Evolutionary conservation across 2,113 vertebrate genomes (phyloP), one percentile per base, ranked within the genome.

Genomic region (Parus major): DNA sequence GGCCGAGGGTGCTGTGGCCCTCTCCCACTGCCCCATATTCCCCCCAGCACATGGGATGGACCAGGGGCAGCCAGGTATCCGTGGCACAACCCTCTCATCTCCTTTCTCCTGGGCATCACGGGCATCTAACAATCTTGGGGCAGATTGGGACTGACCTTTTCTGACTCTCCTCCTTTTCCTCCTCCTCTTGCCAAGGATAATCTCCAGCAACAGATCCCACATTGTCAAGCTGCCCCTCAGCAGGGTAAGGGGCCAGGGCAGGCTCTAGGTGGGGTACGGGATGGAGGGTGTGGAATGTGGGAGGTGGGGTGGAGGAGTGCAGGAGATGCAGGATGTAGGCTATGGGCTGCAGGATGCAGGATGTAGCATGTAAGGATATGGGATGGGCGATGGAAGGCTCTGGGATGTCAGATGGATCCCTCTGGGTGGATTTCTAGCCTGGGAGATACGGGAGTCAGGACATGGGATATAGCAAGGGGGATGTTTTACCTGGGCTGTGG

Each of bases 211-310:
- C 98, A 98, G 99, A 93, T 99, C 99, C 83, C 99, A 99, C 97
- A 99, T 99, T 11, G 99, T 99, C 97, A 99, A 99, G 98, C 98
- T 99, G 98, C 99, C 99, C 88, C 98, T 99, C 94, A 99, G 99
- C 98, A 99, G 99, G 99, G 99, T 99, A 99, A 97, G 99, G 98
- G 91, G 64, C 75, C 66, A 12, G 73, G 66, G 66, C 9, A 7
- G n/a, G 82, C 55, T 75, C 20, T 25, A 15, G 70, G 24, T n/a
- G 57, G 42, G 31, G 18, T 12, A 15, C 0, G 0, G 21, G 36
- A 25, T 29, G 27, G 19, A 31, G 41, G 28, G 3, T 20, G 0
- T 27, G 47, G 64, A 33, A 22, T 44, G 22, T 28, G 23, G n/a
- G 29, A 61, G 19, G 3, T 9, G 6, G 33, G 15, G 6, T 39